Evolutionary conservation across 2,113 vertebrate genomes (phyloP), one percentile per base, ranked within the genome.

Genomic region (Larimichthys crocea): DNA sequence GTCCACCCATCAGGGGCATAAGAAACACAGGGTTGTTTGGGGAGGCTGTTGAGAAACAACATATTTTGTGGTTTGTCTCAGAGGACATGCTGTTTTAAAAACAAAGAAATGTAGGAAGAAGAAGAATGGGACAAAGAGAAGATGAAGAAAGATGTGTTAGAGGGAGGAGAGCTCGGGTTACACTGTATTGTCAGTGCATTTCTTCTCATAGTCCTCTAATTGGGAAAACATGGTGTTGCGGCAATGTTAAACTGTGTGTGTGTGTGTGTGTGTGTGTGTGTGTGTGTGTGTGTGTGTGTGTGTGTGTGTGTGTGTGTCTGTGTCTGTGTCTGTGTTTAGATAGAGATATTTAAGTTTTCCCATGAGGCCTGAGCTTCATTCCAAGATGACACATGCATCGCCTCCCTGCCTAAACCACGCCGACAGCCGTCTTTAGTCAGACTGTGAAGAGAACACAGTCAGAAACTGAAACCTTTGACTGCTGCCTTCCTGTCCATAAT

Each of bases 171-270:
- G 26, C 57, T 66, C 80, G n/a, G 26, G 59, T 78, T 86, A 29
- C 68, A 40, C 3, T 55, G 56, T 63, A 29, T 31, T 48, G 53
- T 67, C 46, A 57, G 26, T 75, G 46, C 19, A 46, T 65, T 71
- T 56, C 44, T 53, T 67, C 72, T 72, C 48, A 44, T 35, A n/a
- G 24, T 24, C 20, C 29, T 50, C 48, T 82, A 74, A 89, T 86
- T 65, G 49, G 49, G 79, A 71, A 69, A 81, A 42, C n/a, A 70
- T 78, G 84, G 40, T 72, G 20, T 69, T 56, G 56, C 77, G 29
- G 2, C 50, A 46, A 48, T 46, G 57, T 44, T 82, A 29, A 31
- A 68, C 31, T 35, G 31, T 35, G 48, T 14, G n/a, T 64, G 20
- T 40, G 24, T 44, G 16, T 65, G 22, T 74, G 35, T 63, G 35